Evolutionary conservation across 2,888 invertebrate species (phyloP), one percentile per base, ranked within the genome.

Genomic region (Drymonia ruficornis): DNA sequence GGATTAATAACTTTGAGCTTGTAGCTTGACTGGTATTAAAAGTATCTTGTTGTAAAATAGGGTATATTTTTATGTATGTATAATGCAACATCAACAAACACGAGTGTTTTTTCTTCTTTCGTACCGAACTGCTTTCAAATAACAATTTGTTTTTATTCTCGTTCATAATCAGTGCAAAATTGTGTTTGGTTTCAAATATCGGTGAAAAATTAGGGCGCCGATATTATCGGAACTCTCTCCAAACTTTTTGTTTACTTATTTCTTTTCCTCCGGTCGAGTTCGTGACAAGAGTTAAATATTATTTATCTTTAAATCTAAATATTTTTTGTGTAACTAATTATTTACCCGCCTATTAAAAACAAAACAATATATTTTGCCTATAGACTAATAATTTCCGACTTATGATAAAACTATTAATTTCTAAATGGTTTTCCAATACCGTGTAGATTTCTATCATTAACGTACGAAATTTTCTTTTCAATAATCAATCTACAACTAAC

Each of bases 371-470:
- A n/a, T n/a, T n/a, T n/a, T n/a, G n/a, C n/a, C n/a, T n/a, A n/a
- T n/a, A n/a, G n/a, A n/a, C n/a, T n/a, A 28, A 5, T 28, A 28
- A 28, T 28, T 34, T 34, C 12, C 31, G 2, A 34, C 31, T 6
- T 34, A 40, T 8, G 5, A 40, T 16, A 40, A 40, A 16, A 18
- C 11, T 43, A 16, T 45, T 19, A 13, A 34, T n/a, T 36, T 36
- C 15, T 15, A 49, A 29, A 46, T 52, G 64, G 63, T 69, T 74
- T 72, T 74, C 71, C 60, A 52, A 55, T 67, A 63, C 64, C 54
- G 52, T 55, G 58, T 63, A 63, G 5, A 56, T 62, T 65, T 56
- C 56, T 59, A 63, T 66, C 59, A 71, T 65, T 60, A 71, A 58
- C 23, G 18, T 53, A 55, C 56, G 55, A 67, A 65, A 72, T 59